Conservation (phyloP, 2,888 invertebrate genomes). For the Leptopilina drosophilae region DNA sequence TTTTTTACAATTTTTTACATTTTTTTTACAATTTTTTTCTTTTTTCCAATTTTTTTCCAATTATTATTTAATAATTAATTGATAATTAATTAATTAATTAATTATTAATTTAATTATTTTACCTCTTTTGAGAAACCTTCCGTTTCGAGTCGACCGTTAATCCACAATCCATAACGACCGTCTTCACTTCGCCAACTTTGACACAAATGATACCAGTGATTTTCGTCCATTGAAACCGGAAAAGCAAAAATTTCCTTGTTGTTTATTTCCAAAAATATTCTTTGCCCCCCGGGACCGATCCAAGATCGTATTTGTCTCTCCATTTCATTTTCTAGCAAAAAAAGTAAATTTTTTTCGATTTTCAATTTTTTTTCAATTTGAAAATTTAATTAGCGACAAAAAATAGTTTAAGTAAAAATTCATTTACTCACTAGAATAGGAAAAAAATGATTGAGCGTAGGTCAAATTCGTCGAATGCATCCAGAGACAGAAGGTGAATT, state of each 20-base stretch:
- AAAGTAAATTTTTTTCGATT: conserved; percentile 32
- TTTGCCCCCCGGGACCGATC: conserved; percentile 79
- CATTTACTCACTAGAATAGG: conserved; percentile 79
- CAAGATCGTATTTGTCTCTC: conserved; percentile 80
- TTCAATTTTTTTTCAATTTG: neutral
- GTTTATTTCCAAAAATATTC: conserved; percentile 80
- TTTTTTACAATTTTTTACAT: too few relatives aligned
- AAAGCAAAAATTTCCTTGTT: conserved; percentile 77
- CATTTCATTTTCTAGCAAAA: conserved; percentile 79
- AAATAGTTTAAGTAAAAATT: too few relatives aligned
- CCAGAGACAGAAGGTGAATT: conserved; percentile 80
- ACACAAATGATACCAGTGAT: conserved; percentile 83
- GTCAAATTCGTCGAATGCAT: conserved; percentile 78
- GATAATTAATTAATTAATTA: too few relatives aligned
- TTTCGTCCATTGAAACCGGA: conserved; percentile 64
- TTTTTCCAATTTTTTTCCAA: too few relatives aligned
- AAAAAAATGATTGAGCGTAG: conserved; percentile 78
- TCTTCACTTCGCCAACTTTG: conserved; percentile 82
- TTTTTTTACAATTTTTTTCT: neutral
- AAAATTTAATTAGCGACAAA: too few relatives aligned
- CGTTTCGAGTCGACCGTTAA: conserved; percentile 79
- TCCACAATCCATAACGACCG: conserved; percentile 82
- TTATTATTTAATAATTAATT: too few relatives aligned
- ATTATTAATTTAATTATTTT: too few relatives aligned
- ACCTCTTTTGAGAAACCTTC: conserved; percentile 73